These are phyloP conservation scores for Bryconaethiops microstoma DNA, from an alignment of 2,797 vertebrate species.

Conservation along the genomic window DNA sequence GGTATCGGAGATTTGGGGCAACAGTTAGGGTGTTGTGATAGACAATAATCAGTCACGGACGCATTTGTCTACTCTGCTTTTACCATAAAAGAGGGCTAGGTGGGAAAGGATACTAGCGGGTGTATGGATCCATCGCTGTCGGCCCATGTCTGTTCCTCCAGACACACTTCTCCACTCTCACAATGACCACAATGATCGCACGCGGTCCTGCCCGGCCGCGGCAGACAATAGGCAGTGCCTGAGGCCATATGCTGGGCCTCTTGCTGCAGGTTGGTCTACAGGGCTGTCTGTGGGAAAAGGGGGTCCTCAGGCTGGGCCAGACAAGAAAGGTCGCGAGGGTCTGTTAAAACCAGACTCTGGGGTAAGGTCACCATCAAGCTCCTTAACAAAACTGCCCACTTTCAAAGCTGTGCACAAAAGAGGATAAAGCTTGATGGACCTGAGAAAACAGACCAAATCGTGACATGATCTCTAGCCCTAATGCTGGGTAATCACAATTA, in stretches of 20 bases:
- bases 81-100: constrained; percentile 35
- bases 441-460: background rate
- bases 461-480: background rate
- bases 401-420: constrained; percentile 20
- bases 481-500: background rate
- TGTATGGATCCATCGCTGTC: constrained; percentile 66
- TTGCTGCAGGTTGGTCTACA: constrained; percentile 62
- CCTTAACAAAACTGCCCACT: constrained; percentile 38
- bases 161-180: constrained; percentile 55
- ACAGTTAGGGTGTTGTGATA: constrained; percentile 13
- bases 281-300: constrained; percentile 70
- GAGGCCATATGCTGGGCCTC: constrained; percentile 72
- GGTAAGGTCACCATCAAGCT: constrained; percentile 26
- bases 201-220: constrained; percentile 59
- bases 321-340: constrained; percentile 64
- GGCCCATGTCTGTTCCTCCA: constrained; percentile 49
- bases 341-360: constrained; percentile 46
- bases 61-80: background rate
- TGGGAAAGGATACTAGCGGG: constrained; percentile 74
- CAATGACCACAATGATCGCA: constrained; percentile 59
- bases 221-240: constrained; percentile 72
- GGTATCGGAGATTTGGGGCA: constrained; percentile 7
- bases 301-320: constrained; percentile 38
- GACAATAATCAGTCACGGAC: constrained; percentile 11
- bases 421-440: constrained; percentile 10